Base-by-base conservation (phyloP, 37 sponge, comb jelly and placozoan genomes). In the Beroe forskalii region DNA sequence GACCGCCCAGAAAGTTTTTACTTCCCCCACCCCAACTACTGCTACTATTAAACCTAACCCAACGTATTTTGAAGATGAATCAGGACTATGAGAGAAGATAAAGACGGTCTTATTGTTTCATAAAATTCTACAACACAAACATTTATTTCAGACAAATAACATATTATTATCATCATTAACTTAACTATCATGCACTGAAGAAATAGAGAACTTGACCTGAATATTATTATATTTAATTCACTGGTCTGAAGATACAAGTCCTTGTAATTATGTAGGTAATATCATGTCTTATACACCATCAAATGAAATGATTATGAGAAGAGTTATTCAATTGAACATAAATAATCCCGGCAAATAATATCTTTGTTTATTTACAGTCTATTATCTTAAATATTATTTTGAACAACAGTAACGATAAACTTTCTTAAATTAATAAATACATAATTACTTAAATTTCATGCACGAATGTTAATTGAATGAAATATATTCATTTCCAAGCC, bases 321-420 rank as follows among this genome's bases (percentile, higher is more conserved):
- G n/a, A n/a, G n/a, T n/a, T n/a, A n/a, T n/a, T n/a, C 12, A 17
- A 48, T 48, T 48, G 55, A 48, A 48, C 72, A 36, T 36, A 69
- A 32, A 69, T 69, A 28, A 69, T 9, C 32, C 72, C 72, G 32
- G 32, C 72, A 69, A 69, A 69, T 69, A 69, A 32, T 69, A 9
- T 32, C 3, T 33, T 69, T 28, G 20, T 32, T 69, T 69, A 69
- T 69, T 36, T 69, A 69, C 72, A 69, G 32, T 27, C 33, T 35
- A 69, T 69, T 36, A 28, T 63, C 66, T 69, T 69, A 69, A 69
- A 69, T 69, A 69, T 69, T 69, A 69, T 69, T 69, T 69, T 69
- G 72, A 69, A 69, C n/a, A n/a, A n/a, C 72, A 37, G 32, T 32
- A 69, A 69, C 72, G 32, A 32, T 69, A 69, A 69, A 69, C 39